These are phyloP conservation scores for Craseonycteris thonglongyai DNA, from an alignment of 2,113 vertebrate genomes.

Conservation along the genomic window DNA sequence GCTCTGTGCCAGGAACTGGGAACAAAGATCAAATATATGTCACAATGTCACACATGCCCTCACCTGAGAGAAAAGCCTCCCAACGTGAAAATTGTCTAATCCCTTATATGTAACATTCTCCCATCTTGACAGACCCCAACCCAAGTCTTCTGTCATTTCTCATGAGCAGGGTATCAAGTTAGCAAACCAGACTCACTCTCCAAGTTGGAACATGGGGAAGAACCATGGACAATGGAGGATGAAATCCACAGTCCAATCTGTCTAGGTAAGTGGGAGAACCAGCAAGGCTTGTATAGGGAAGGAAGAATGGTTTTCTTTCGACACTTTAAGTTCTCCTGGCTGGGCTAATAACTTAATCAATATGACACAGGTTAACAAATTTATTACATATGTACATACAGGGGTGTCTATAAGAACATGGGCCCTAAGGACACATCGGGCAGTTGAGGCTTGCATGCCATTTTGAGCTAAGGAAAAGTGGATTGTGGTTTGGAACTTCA, in stretches of 20 bases:
- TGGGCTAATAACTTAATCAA: neutral
- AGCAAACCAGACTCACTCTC: neutral
- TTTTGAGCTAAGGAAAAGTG: neutral
- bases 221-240: neutral
- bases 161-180: neutral
- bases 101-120: neutral
- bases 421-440: neutral
- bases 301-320: neutral
- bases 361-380: neutral
- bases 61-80: neutral
- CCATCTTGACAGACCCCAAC: neutral
- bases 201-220: neutral
- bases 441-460: neutral
- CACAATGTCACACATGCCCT: neutral
- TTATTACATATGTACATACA: neutral
- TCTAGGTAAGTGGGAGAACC: neutral
- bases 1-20: neutral
- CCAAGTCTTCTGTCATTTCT: neutral
- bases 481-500: neutral
- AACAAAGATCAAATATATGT: neutral
- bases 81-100: neutral
- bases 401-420: neutral
- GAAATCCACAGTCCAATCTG: neutral
- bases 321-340: neutral
- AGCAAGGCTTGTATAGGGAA: neutral